These are phyloP conservation scores for Zaprionus africanus DNA, from an alignment of 1,140 invertebrate species.

Conservation along the genomic window DNA sequence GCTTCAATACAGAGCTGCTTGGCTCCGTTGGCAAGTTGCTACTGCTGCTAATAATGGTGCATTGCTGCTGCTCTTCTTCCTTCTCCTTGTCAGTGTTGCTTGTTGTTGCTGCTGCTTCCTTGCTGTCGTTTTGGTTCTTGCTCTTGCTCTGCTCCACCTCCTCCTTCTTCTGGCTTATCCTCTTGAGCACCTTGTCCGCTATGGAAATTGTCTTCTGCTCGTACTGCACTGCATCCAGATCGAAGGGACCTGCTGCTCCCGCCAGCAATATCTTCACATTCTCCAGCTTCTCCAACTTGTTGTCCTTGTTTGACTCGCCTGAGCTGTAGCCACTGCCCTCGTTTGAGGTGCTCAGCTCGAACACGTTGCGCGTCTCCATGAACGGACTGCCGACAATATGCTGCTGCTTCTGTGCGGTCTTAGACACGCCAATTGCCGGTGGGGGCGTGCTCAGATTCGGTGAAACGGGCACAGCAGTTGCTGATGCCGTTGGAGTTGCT, in stretches of 20 bases:
- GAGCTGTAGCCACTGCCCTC: constrained; percentile 82
- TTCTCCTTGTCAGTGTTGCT: neutral
- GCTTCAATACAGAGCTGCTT: constrained; percentile 34
- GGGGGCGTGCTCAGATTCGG: constrained; percentile 66
- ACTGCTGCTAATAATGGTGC: constrained; percentile 10
- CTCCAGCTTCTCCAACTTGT: constrained; percentile 86
- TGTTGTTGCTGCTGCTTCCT: constrained; percentile 8
- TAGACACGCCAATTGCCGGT: constrained; percentile 23
- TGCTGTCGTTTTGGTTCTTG: constrained; percentile 27
- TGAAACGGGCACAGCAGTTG: constrained; percentile 11
- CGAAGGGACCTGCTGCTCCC: constrained; percentile 65
- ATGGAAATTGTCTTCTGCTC: constrained; percentile 85
- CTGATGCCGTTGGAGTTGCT: constrained; percentile 23
- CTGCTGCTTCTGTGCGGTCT: constrained; percentile 29
- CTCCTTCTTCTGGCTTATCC: constrained; percentile 85
- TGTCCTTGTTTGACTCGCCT: constrained; percentile 77
- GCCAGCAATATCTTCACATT: constrained; percentile 80
- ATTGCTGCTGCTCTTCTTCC: constrained; percentile 8
- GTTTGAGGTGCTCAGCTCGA: constrained; percentile 74
- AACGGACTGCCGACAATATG: constrained; percentile 84
- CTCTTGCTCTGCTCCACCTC: constrained; percentile 74
- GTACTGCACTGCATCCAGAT: constrained; percentile 74
- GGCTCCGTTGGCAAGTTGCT: constrained; percentile 35
- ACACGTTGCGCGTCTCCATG: constrained; percentile 84
- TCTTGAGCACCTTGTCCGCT: constrained; percentile 87